Conservation (phyloP, 2,113 vertebrate species). For the Leucopternis melanops region DNA sequence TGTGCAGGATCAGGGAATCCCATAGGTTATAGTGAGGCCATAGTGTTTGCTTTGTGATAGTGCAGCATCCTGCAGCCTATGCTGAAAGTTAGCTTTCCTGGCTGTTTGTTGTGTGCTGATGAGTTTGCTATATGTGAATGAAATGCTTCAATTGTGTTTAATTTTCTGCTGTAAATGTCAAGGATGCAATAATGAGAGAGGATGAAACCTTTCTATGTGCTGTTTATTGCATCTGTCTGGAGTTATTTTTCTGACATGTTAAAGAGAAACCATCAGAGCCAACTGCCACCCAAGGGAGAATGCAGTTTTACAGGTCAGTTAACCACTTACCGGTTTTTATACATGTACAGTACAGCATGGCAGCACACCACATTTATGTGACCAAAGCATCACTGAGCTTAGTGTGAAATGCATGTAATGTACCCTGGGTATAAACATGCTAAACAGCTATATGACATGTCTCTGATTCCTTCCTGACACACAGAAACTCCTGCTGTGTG, state of each 20-base stretch:
- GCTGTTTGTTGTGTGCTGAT: constrained; percentile 26
- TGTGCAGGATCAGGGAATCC: background rate
- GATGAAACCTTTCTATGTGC: background rate
- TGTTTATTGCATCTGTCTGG: background rate
- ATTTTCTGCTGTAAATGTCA: constrained; percentile 57
- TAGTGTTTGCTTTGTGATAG: background rate
- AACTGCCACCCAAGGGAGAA: constrained; percentile 8
- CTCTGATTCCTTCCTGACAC: background rate
- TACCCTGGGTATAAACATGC: background rate
- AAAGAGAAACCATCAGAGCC: constrained; percentile 21
- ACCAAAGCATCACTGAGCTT: background rate
- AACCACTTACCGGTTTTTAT: background rate
- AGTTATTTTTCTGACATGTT: constrained; percentile 30
- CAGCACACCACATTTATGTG: background rate
- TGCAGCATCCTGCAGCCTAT: background rate
- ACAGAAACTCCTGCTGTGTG: background rate
- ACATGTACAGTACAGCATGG: background rate
- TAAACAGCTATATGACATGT: background rate
- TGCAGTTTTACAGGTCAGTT: constrained; percentile 49
- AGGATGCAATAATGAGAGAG: constrained; percentile 39
- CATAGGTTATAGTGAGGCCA: background rate
- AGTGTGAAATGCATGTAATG: background rate
- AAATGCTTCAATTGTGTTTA: constrained; percentile 58
- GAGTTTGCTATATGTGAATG: constrained; percentile 17
- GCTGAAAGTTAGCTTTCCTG: background rate